phyloP scores from a whole-genome alignment of 2,888 invertebrate species.

The Julus scandinavius region DNA sequence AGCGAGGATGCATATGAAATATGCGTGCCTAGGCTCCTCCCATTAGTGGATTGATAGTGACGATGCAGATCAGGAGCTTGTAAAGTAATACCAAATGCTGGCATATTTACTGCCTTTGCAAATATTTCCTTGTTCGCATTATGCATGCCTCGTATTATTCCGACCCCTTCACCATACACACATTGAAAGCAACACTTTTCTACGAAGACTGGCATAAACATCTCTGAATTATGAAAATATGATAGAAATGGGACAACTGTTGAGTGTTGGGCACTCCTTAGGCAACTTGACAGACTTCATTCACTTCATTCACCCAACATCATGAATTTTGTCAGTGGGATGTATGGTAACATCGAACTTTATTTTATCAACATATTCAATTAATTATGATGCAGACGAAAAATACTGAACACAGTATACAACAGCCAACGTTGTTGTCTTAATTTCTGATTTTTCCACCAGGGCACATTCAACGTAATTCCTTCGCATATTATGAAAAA shows the following conservation, averaged over 20 bases:
- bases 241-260: neutral
- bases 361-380: neutral
- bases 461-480: no score
- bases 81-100: slow-evolving; percentile 13
- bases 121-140: neutral
- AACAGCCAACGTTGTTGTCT: no score
- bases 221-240: neutral
- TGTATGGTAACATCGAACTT: neutral
- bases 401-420: no score
- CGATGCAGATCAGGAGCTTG: neutral
- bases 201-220: slow-evolving; percentile 3
- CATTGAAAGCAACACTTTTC: neutral
- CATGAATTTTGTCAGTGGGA: neutral
- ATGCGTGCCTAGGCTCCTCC: slow-evolving; percentile 4
- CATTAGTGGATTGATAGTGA: slow-evolving; percentile 28
- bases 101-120: slow-evolving; percentile 10
- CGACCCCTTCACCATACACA: neutral
- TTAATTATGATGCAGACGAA: no score
- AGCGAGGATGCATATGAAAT: neutral
- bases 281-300: neutral
- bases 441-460: no score
- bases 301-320: neutral
- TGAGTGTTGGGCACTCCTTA: neutral
- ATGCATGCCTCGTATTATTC: neutral
- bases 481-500: no score